Evolutionary conservation across 2,797 vertebrate species (phyloP), one percentile per base, ranked within the genome.

Genomic region (Lacerta viridis): DNA sequence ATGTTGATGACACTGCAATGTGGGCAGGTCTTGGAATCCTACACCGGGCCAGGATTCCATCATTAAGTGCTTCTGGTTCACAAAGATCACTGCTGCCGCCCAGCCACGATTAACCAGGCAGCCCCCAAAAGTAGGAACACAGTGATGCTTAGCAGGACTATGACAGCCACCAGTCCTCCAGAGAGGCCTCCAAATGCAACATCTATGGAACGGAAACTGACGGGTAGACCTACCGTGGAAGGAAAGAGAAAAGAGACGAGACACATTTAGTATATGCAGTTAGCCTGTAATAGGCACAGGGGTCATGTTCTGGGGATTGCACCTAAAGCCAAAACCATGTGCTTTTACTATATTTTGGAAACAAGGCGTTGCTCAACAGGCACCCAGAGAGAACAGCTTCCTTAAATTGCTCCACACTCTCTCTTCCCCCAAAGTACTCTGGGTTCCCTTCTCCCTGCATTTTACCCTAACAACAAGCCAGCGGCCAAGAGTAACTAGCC

Each of bases 71-170:
- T 76, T 76, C 84, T 17, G 39, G 36, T 61, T 29, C 29, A 13
- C 20, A 25, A 84, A 8, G 50, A 10, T 68, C 33, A 39, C 25
- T 77, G 81, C 18, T 13, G 46, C 27, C 25, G 9, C 0, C 3
- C 5, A 8, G 29, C 3, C 36, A 66, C 0, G 2, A 43, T 20
- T 36, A 39, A 59, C 33, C 77, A 84, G n/a, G 18, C 43, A 50
- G 83, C 88, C 1, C 29, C 59, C 78, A 89, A 23, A 2, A 89
- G 88, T 11, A 89, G 17, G n/a, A 85, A 74, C 23, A 81, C 20
- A 0, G 69, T n/a, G 36, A 39, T 25, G 59, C 69, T 89, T 8
- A 81, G 27, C 29, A 89, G 59, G 1, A 68, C 69, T 27, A 71
- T 81, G 61, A 89, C 1, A 4, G 68, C 23, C 55, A 85, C 59